Evolutionary conservation across 2,113 vertebrate genomes (phyloP).

Genomic region (Oncorhynchus masou): DNA sequence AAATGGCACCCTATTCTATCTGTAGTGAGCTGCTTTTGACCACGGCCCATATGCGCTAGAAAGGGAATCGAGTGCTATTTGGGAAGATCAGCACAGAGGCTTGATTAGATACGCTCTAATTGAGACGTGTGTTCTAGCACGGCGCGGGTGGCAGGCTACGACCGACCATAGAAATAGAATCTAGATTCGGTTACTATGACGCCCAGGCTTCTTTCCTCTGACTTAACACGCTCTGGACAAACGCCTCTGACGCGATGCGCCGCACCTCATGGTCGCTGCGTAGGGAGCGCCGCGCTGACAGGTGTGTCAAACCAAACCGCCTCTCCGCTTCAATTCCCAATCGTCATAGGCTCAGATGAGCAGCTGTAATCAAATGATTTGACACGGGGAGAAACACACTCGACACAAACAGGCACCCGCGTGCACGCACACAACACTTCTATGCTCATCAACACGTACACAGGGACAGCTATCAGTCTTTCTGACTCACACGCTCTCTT

Average conservation of each 20-base stretch:
- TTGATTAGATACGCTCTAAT: constrained; percentile 57
- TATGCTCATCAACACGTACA: not conserved
- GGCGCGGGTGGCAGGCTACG: not conserved
- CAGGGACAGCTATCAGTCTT: not conserved
- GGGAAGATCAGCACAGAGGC: constrained; percentile 7
- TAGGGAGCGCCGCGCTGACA: not conserved
- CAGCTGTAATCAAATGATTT: no score
- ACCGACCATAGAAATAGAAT: no score
- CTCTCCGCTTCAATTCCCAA: not conserved
- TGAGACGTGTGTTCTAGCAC: constrained; percentile 41
- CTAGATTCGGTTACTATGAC: no score
- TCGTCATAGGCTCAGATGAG: not conserved
- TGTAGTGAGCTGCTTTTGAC: not conserved
- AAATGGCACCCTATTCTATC: no score
- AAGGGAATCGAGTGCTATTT: not conserved
- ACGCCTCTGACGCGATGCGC: no score
- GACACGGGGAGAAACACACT: no score
- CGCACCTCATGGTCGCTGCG: no score
- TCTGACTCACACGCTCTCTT: no score
- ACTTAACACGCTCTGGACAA: constrained; percentile 19
- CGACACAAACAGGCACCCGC: no score
- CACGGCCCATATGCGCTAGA: not conserved
- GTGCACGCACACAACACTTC: not conserved
- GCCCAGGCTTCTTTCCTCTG: constrained; percentile 31
- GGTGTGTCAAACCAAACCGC: not conserved